These are phyloP conservation scores for Volucella inflata DNA, from an alignment of 2,888 invertebrate genomes.

Conservation along the genomic window DNA sequence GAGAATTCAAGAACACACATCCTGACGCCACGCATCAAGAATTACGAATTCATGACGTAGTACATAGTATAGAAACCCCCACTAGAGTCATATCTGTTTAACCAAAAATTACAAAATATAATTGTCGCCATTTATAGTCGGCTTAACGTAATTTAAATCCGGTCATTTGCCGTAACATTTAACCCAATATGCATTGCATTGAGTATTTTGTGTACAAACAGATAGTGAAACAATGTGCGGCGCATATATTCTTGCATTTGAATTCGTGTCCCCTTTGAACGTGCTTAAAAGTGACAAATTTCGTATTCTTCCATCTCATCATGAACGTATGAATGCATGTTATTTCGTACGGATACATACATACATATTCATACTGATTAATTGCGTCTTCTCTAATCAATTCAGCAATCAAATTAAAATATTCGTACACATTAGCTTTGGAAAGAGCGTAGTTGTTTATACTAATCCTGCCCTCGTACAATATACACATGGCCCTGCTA, in stretches of 20 bases:
- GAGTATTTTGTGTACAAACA: no score
- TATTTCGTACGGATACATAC: no score
- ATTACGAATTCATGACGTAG: neutral
- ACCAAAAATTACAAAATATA: no score
- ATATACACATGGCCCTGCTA: neutral
- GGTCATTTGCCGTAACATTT: slow-evolving; percentile 1
- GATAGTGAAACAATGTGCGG: no score
- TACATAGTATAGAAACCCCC: neutral
- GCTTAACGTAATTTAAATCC: no score
- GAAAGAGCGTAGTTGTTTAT: neutral
- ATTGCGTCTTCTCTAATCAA: slow-evolving; percentile 15
- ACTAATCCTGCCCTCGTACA: no score
- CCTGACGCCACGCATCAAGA: neutral
- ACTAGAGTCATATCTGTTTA: neutral
- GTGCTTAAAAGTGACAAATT: neutral
- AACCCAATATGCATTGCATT: neutral
- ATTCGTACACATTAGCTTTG: slow-evolving; percentile 19
- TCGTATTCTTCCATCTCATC: neutral
- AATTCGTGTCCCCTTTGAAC: no score
- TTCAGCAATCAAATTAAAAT: neutral
- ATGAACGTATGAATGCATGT: no score
- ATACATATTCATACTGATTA: neutral
- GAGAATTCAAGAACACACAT: no score
- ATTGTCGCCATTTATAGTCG: neutral
- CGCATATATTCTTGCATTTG: no score